Conservation (phyloP, 2,888 invertebrate genomes). For the Mimas tiliae region DNA sequence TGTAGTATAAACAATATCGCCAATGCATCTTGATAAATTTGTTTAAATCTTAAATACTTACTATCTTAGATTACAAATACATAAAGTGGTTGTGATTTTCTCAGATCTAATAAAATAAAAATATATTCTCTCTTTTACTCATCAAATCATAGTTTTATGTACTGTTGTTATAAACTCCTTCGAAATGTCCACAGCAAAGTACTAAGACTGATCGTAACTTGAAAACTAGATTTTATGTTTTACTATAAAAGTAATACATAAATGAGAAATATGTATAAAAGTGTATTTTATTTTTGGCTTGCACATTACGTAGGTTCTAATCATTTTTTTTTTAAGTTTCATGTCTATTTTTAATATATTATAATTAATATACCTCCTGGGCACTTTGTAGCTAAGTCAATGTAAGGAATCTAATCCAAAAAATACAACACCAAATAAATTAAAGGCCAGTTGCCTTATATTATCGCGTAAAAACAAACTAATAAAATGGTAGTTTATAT, state of each 20-base stretch:
- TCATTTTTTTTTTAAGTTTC: no score
- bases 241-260: constrained; percentile 15
- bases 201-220: constrained; percentile 18
- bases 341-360: no score
- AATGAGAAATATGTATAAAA: constrained; percentile 9
- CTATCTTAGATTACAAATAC: background rate
- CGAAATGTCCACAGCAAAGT: constrained; percentile 1
- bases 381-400: no score
- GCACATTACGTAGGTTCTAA: background rate
- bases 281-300: background rate
- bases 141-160: constrained; percentile 24
- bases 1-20: background rate
- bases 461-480: no score
- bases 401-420: no score
- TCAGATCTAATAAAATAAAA: constrained; percentile 17
- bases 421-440: no score
- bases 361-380: no score
- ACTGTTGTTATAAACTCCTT: constrained; percentile 21
- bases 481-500: no score
- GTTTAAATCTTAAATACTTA: background rate
- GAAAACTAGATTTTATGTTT: constrained; percentile 15
- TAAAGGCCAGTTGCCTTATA: no score
- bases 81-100: constrained; percentile 3
- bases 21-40: background rate
- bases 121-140: constrained; percentile 6